Conservation (phyloP, 2,888 invertebrate species). For the Chrysomela aeneicollis region DNA sequence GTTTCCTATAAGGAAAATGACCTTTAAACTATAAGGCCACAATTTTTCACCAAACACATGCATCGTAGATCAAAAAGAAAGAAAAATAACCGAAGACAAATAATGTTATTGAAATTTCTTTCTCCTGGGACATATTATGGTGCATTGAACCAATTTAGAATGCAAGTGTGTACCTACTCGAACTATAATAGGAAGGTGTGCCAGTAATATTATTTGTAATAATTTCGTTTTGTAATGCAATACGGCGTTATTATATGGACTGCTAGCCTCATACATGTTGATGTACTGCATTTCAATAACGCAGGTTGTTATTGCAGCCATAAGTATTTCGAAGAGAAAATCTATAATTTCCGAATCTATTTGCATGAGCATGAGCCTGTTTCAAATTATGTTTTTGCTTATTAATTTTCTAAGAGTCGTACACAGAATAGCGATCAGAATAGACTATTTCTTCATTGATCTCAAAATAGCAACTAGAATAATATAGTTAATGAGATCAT, state of each 20-base stretch:
- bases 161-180: neutral
- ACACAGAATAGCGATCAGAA: neutral
- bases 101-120: too few species aligned
- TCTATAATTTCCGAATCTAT: neutral
- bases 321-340: neutral
- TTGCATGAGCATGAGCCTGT: neutral
- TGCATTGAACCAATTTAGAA: conserved; percentile 4
- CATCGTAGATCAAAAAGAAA: too few species aligned
- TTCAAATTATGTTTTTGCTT: neutral
- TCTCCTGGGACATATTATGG: neutral
- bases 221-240: conserved; percentile 1
- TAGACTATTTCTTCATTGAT: neutral
- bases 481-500: too few species aligned
- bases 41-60: too few species aligned
- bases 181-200: conserved; percentile 1
- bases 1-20: too few species aligned
- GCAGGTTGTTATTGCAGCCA: neutral
- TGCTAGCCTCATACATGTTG: neutral
- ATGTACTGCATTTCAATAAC: neutral
- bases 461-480: neutral
- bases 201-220: conserved; percentile 2
- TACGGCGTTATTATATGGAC: neutral
- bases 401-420: neutral
- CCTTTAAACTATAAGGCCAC: too few species aligned
- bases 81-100: too few species aligned